Conservation (phyloP, 2,888 invertebrate species). For the Oeneis ivallda region DNA sequence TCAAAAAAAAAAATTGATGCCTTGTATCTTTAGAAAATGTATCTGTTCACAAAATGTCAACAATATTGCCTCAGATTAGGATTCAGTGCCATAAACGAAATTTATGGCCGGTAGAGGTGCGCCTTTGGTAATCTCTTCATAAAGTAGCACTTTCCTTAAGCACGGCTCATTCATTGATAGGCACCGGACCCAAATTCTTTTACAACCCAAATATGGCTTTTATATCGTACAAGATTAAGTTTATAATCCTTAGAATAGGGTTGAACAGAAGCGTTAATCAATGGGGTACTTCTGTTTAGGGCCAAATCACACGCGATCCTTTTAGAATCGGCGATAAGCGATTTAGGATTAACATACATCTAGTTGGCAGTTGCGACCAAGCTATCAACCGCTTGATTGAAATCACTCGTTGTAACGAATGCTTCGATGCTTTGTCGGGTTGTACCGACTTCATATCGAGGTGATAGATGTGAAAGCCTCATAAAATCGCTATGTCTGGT, state of each 20-base stretch:
- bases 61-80: conserved; percentile 44
- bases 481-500: not conserved
- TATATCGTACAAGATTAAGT: conserved; percentile 44
- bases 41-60: conserved; percentile 39
- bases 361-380: no score
- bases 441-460: not conserved
- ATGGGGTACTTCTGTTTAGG: conserved; percentile 62
- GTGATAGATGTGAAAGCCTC: not conserved
- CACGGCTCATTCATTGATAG: conserved; percentile 57
- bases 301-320: not conserved
- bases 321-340: not conserved
- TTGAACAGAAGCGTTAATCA: conserved; percentile 68
- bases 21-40: conserved; percentile 6
- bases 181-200: conserved; percentile 44
- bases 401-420: not conserved
- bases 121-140: conserved; percentile 49
- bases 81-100: conserved; percentile 45
- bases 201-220: conserved; percentile 45
- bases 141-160: conserved; percentile 52
- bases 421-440: not conserved
- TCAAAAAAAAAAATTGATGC: no score
- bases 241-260: conserved; percentile 44
- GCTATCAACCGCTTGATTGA: not conserved
- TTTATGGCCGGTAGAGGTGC: conserved; percentile 45
- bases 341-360: not conserved